Base-by-base conservation (phyloP, 2,888 invertebrate species). In the Neelides folsomi region DNA sequence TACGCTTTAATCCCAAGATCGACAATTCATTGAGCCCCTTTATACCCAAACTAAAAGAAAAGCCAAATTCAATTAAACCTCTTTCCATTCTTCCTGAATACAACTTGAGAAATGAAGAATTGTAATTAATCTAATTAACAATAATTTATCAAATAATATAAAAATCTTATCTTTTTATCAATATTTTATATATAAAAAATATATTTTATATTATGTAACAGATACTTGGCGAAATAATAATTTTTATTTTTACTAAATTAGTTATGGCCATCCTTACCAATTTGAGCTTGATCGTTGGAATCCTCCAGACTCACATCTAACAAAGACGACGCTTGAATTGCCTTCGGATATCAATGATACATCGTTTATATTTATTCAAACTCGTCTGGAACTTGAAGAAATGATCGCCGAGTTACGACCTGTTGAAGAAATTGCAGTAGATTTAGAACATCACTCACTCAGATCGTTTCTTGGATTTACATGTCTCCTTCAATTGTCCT, bases 401-500 rank as follows among this genome's bases (percentile, higher is more conserved):
- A 72, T 94, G 41, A 66, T 86, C 2, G 69, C 76, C 1, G 81
- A 83, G 56, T 72, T 98, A 54, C 47, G 53, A 10, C 27, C 49
- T 36, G 54, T 39, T 2, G 50, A 37, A 13, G 60, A 59, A 49
- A 51, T 63, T 2, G 63, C 56, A 4, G 59, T 63, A 4, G 63
- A 52, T 50, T 68, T 72, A 34, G 68, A 80, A 75, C 92, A 94
- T 71, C 94, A 98, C 70, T 83, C 85, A 0, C 93, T 89, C 68
- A 77, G 95, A 53, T 82, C 85, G 0, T 98, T 86, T 69, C 84
- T 86, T 74, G 98, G 97, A 0, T 80, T 97, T 50, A 92, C 95
- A 0, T 98, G 97, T 69, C 75, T 98, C 2, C 81, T 98, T 71
- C 97, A 98, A 74, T 85, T 98, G 64, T 89, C 94, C 0, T 86